phyloP scores from a whole-genome alignment of 1,140 invertebrate genomes.

The Drosophila mojavensis region DNA sequence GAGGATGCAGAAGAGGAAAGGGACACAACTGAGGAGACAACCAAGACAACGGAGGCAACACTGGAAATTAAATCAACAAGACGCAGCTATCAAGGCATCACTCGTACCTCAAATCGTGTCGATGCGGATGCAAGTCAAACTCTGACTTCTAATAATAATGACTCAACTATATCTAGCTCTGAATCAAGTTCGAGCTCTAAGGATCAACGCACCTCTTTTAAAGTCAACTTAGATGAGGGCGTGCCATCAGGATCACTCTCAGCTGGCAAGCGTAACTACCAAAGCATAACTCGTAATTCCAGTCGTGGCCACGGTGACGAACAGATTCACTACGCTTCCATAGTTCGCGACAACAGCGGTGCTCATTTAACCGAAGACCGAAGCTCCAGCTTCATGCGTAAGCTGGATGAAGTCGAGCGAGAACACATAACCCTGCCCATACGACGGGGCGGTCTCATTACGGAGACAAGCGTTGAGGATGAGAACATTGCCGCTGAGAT shows the following conservation, averaged over 20 bases:
- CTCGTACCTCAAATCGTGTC: not conserved
- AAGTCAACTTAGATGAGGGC: not conserved
- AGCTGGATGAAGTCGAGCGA: slow-evolving; percentile 21
- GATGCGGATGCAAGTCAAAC: not conserved
- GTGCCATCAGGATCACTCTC: not conserved
- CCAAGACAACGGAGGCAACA: not conserved
- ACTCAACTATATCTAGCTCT: too few relatives aligned
- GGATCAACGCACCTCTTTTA: too few relatives aligned
- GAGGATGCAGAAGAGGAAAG: slow-evolving; percentile 48
- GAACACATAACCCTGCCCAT: slow-evolving; percentile 24
- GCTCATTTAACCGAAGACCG: slow-evolving; percentile 51
- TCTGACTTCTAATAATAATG: too few relatives aligned
- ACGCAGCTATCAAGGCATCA: slow-evolving; percentile 50
- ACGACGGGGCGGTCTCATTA: slow-evolving; percentile 49
- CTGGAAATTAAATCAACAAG: not conserved
- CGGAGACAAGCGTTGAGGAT: slow-evolving; percentile 40
- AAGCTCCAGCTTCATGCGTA: slow-evolving; percentile 57
- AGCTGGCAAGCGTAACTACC: slow-evolving; percentile 11
- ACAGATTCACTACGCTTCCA: slow-evolving; percentile 61
- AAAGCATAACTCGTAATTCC: slow-evolving; percentile 3
- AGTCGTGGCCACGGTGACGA: slow-evolving; percentile 12
- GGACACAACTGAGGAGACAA: slow-evolving; percentile 28
- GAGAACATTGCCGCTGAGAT: slow-evolving; percentile 71
- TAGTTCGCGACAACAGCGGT: slow-evolving; percentile 44
- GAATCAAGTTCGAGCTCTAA: too few relatives aligned